Base-by-base conservation (phyloP, 2,888 invertebrate species). In the Octodonta nipae region DNA sequence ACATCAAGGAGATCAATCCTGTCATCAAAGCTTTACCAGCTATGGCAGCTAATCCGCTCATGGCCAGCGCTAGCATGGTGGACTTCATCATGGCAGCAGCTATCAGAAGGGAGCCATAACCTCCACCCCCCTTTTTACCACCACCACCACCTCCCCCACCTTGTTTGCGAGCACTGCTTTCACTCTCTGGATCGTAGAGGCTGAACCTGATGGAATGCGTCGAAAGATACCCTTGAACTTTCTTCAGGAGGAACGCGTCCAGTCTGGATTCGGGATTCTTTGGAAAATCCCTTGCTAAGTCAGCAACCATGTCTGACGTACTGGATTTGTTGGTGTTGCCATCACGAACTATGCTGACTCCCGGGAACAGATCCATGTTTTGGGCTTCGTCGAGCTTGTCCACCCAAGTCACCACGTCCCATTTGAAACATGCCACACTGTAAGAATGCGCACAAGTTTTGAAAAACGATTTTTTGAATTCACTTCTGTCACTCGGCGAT, bases 1-100 rank as follows among this genome's bases (percentile, higher is more conserved):
- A 61, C 41, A 82, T 70, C 1, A 84, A 64, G 0, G 84, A 81
- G 70, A 84, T 75, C 36, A 84, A 55, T 1, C 78, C 80, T 0
- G 82, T 78, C 75, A 83, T 78, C 11, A 84, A 55, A 0, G 84
- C 84, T 55, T 84, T 84, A n/a, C 83, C 83, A 5, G 84, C 83
- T 14, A 84, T 61, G 32, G 80, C 61, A 0, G 83, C 82, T 4
- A 84, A 58, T 0, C 73, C 80, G 5, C 78, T 80, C 31, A 83
- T 60, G 7, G 75, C 82, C 14, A 82, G 52, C 0, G 82, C 76
- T 57, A 78, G 70, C 2, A 83, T 54, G 2, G 80, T 80, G 41
- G 80, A 79, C 66, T 68, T 69, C 61, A 69, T 66, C 66, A 70
- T 66, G 50, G 68, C 57, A n/a, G 61, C 56, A 5, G 63, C 66